Evolutionary conservation across 2,113 vertebrate genomes (phyloP).

Genomic region (Polypterus bichir): DNA sequence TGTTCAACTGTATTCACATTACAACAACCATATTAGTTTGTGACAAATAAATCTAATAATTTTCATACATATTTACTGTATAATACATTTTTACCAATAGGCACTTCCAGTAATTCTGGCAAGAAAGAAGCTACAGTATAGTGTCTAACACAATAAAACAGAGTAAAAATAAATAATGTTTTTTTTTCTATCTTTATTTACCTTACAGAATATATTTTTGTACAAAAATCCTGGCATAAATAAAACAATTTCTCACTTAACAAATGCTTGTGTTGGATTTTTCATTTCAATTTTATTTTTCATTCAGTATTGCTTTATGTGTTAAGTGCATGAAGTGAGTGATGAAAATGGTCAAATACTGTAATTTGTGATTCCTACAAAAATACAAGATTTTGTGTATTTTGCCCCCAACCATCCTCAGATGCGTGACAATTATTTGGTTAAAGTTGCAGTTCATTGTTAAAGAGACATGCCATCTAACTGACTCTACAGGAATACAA

Average conservation of each 20-base stretch:
- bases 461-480: too few species aligned
- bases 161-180: slow-evolving; percentile 87
- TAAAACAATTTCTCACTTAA: slow-evolving; percentile 60
- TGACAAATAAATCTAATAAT: slow-evolving; percentile 71
- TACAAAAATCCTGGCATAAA: slow-evolving; percentile 79
- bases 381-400: slow-evolving; percentile 58
- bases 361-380: slow-evolving; percentile 36
- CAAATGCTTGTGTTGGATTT: slow-evolving; percentile 53
- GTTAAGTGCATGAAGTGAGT: slow-evolving; percentile 71
- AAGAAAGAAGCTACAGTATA: slow-evolving; percentile 74
- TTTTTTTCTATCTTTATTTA: slow-evolving; percentile 66
- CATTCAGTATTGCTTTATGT: slow-evolving; percentile 70
- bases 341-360: slow-evolving; percentile 43
- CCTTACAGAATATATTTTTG: slow-evolving; percentile 84
- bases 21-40: slow-evolving; percentile 75
- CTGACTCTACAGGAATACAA: too few species aligned
- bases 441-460: slow-evolving; percentile 12
- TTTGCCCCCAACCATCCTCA: slow-evolving; percentile 29
- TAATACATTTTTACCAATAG: slow-evolving; percentile 80
- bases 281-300: slow-evolving; percentile 33
- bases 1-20: slow-evolving; percentile 78
- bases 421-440: slow-evolving; percentile 42
- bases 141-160: slow-evolving; percentile 84
- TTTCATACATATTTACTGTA: slow-evolving; percentile 77
- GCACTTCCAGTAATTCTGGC: slow-evolving; percentile 91